Evolutionary conservation across 2,113 vertebrate genomes (phyloP).

Genomic region (Lynx canadensis): DNA sequence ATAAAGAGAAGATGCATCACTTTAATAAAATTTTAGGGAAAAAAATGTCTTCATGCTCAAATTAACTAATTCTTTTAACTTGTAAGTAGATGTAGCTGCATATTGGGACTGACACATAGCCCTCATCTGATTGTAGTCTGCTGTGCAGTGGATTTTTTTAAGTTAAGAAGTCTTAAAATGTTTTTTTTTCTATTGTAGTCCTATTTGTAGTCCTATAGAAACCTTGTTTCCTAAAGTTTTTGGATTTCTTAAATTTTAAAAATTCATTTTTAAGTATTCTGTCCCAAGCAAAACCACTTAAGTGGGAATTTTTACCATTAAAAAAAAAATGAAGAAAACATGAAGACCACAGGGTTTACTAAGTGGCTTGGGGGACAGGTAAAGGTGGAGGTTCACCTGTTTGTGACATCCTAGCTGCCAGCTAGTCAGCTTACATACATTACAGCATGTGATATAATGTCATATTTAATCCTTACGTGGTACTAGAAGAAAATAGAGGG

Average conservation of each 20-base stretch:
- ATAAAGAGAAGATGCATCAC: neutral
- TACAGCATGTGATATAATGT: neutral
- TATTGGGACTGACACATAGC: neutral
- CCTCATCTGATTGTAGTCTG: neutral
- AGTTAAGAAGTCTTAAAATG: conserved; percentile 9
- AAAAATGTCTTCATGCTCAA: conserved; percentile 9
- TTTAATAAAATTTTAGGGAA: neutral
- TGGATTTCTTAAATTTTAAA: conserved; percentile 34
- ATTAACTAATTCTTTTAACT: neutral
- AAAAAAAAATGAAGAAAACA: neutral
- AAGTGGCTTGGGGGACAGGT: neutral
- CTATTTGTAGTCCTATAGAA: neutral
- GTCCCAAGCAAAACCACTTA: neutral
- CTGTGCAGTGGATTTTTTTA: neutral
- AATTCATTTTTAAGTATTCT: neutral
- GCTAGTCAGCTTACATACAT: neutral
- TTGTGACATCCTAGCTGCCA: neutral
- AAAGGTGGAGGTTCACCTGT: too few species aligned
- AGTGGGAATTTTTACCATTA: conserved; percentile 23
- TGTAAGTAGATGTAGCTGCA: neutral
- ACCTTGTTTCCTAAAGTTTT: neutral
- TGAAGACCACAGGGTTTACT: neutral
- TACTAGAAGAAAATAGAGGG: neutral
- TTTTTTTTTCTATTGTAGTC: conserved; percentile 31
- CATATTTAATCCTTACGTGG: neutral